A percentile compares a stretch with the other conserved stretches of the same genome.
These are phyloP conservation scores for Cataglyphis altisquamis DNA, from an alignment of 2,888 invertebrate species.

Conservation along the genomic window DNA sequence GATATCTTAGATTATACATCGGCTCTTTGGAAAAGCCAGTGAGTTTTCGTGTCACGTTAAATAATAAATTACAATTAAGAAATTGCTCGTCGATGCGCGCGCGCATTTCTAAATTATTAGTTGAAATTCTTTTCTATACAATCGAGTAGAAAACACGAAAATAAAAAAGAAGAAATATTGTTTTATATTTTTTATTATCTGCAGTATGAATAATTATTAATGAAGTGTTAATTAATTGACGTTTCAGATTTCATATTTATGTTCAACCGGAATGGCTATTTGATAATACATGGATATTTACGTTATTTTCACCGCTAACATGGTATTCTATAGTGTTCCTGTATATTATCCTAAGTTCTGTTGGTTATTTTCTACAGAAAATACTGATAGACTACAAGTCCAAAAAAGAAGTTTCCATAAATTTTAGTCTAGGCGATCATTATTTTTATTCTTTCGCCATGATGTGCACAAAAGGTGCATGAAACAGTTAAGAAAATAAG, in stretches of 20 bases:
- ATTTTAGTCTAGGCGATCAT: conserved; percentile 65
- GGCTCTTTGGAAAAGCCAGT: conserved; percentile 1
- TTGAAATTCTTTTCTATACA: not conserved
- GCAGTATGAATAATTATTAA: not conserved
- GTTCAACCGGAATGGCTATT: conserved; percentile 51
- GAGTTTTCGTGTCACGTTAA: not conserved
- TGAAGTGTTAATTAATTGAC: conserved; percentile 9
- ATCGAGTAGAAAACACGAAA: not conserved
- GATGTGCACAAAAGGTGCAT: conserved; percentile 68
- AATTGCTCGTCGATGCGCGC: not conserved
- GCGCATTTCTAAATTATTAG: not conserved
- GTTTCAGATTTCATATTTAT: conserved; percentile 56
- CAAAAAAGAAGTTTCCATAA: not conserved
- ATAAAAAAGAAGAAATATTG: not conserved
- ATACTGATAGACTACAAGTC: conserved; percentile 7
- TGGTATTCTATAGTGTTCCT: conserved; percentile 42
- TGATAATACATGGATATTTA: conserved; percentile 61
- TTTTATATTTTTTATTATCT: not conserved
- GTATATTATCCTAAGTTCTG: conserved; percentile 43
- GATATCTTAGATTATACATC: not conserved
- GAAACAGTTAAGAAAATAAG: conserved; percentile 19
- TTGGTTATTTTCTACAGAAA: conserved; percentile 58
- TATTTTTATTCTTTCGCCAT: conserved; percentile 69
- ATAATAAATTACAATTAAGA: not conserved
- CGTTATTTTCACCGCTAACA: conserved; percentile 36